Base-by-base conservation (phyloP, 2,888 invertebrate species). In the Brachylomia viminalis region DNA sequence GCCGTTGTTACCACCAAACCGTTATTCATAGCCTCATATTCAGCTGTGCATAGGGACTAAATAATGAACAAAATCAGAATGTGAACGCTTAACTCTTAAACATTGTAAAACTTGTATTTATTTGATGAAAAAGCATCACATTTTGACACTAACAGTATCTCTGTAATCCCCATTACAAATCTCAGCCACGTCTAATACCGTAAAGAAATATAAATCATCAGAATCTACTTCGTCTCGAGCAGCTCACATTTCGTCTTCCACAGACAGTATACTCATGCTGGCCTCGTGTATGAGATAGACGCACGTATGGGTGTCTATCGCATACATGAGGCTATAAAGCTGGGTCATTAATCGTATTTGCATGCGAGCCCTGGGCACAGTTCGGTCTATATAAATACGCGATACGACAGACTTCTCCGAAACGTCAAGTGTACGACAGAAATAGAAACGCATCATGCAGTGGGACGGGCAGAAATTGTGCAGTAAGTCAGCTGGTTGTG, bases 371-470 rank as follows among this genome's bases (percentile, higher is more conserved):
- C 88, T 86, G 83, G 75, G 73, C 80, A 71, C 72, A 65, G 75
- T 78, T 54, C 76, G 42, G 58, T 66, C 70, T 81, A 71, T 88
- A 90, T 90, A 88, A 87, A 91, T 90, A 90, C 74, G 23, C 58
- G 77, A 66, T 87, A 91, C 91, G 88, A 91, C 88, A 91, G 89
- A 91, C 91, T 91, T 87, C 87, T 83, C 78, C 84, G 90, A 88
- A 88, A 69, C 83, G 87, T 87, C 88, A 90, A 87, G 88, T 87
- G 87, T 87, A 83, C 59, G 71, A 80, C 89, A 42, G 66, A 90
- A 91, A 91, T 91, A 91, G 88, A 86, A 84, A 42, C 84, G 89
- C 88, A 88, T 89, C 88, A 87, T 79, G 70, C 68, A 59, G 54
- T 72, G 72, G 72, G 68, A 75, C 72, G 72, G 59, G 45, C 74